These are phyloP conservation scores for Podarcis siculus DNA, from an alignment of 2,797 vertebrate species.

Conservation along the genomic window DNA sequence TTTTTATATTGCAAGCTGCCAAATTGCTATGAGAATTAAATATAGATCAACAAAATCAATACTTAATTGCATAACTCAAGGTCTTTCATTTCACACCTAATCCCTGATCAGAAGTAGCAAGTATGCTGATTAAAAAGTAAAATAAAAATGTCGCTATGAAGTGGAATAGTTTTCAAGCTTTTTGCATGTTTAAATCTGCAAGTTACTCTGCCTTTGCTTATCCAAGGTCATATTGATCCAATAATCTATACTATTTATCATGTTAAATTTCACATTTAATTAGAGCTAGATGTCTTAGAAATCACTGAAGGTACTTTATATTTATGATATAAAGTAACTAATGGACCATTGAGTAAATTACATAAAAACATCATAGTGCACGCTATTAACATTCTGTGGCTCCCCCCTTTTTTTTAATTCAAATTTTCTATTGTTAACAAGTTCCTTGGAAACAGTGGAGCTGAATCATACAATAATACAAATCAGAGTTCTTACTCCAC, in stretches of 20 bases:
- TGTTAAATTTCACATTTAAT: conserved; percentile 64
- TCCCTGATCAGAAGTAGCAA: conserved; percentile 71
- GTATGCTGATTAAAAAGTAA: conserved; percentile 59
- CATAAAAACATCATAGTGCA: not conserved
- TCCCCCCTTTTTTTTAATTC: not conserved
- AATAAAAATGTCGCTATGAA: conserved; percentile 68
- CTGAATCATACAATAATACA: not conserved
- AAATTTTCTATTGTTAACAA: conserved; percentile 22
- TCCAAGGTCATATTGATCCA: conserved; percentile 66
- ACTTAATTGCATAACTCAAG: conserved; percentile 78
- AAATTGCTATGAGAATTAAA: conserved; percentile 75
- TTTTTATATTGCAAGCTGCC: too few relatives aligned
- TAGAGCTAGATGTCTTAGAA: conserved; percentile 36
- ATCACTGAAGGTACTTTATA: conserved; percentile 32
- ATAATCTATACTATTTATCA: conserved; percentile 52
- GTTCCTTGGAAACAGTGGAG: not conserved
- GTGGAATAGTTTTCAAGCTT: conserved; percentile 60
- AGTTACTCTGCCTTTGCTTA: conserved; percentile 50
- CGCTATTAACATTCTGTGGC: not conserved
- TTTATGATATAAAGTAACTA: conserved; percentile 30
- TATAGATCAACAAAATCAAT: conserved; percentile 81
- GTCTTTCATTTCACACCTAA: conserved; percentile 73
- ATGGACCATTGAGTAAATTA: conserved; percentile 22
- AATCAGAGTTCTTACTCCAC: not conserved
- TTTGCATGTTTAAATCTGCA: conserved; percentile 54